phyloP scores from a whole-genome alignment of 2,797 vertebrate genomes.

The Cryptoprocta ferox region DNA sequence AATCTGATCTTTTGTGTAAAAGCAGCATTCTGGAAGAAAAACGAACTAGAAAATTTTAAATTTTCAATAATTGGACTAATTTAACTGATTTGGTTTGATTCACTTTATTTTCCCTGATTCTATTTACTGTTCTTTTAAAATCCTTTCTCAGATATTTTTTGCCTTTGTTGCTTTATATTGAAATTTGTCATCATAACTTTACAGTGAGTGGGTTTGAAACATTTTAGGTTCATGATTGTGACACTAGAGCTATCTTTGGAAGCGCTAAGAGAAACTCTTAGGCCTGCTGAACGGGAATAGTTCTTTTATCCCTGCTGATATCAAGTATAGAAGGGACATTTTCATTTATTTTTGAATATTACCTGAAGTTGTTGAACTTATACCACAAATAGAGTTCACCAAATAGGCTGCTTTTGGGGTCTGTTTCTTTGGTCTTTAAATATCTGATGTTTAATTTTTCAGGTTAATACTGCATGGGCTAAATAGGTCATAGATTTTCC shows the following conservation, averaged over 20 bases:
- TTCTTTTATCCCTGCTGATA: background rate
- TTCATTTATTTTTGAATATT: slow-evolving; percentile 26
- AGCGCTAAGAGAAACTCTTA: background rate
- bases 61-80: background rate
- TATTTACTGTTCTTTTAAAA: background rate
- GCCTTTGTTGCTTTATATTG: background rate
- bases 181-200: background rate
- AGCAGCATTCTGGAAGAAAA: background rate
- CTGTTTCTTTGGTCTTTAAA: slow-evolving; percentile 62
- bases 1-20: background rate
- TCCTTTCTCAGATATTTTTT: background rate
- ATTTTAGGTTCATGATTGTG: background rate
- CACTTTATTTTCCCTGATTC: background rate
- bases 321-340: background rate
- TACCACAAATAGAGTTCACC: slow-evolving; percentile 37
- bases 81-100: background rate
- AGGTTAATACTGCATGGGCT: background rate
- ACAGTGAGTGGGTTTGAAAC: background rate
- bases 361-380: slow-evolving; percentile 24
- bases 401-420: slow-evolving; percentile 48
- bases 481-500: background rate
- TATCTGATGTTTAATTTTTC: background rate
- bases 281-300: background rate
- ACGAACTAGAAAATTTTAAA: background rate
- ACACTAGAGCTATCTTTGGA: background rate